These are phyloP conservation scores for Tragelaphus eurycerus DNA, from an alignment of 2,797 vertebrate species.

Conservation along the genomic window DNA sequence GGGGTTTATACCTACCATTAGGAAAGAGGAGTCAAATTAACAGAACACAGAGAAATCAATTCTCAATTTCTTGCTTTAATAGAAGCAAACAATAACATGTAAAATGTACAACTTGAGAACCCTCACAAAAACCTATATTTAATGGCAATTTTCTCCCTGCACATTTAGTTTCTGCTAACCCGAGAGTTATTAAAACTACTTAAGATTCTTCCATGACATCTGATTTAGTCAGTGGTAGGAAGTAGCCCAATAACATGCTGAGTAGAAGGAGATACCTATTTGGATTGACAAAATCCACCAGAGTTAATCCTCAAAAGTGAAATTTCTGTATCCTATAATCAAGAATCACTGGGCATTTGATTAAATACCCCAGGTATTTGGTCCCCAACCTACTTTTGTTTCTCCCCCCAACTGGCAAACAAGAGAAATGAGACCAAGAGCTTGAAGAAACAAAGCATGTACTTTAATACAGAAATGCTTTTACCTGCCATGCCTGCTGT, in stretches of 20 bases:
- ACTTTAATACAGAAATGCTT: constrained; percentile 64
- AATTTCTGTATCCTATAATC: constrained; percentile 50
- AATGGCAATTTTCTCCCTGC: neutral
- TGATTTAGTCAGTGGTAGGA: neutral
- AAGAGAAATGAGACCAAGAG: constrained; percentile 47
- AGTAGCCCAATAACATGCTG: neutral
- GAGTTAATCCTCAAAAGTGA: constrained; percentile 47
- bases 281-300: constrained; percentile 23
- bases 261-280: neutral
- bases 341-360: constrained; percentile 56
- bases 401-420: constrained; percentile 9
- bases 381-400: constrained; percentile 25
- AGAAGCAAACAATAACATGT: neutral
- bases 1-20: neutral
- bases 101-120: neutral
- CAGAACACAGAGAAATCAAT: neutral
- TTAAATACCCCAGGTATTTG: constrained; percentile 67
- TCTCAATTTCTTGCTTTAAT: neutral
- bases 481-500: constrained; percentile 64
- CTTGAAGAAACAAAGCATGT: constrained; percentile 52
- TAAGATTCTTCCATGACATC: neutral
- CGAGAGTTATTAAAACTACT: neutral
- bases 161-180: neutral
- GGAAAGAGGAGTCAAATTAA: neutral
- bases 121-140: neutral